Percentiles rank a stretch among this genome's conserved stretches.
These are phyloP conservation scores for Scotopteryx bipunctaria DNA, from an alignment of 2,888 invertebrate genomes.

Conservation along the genomic window DNA sequence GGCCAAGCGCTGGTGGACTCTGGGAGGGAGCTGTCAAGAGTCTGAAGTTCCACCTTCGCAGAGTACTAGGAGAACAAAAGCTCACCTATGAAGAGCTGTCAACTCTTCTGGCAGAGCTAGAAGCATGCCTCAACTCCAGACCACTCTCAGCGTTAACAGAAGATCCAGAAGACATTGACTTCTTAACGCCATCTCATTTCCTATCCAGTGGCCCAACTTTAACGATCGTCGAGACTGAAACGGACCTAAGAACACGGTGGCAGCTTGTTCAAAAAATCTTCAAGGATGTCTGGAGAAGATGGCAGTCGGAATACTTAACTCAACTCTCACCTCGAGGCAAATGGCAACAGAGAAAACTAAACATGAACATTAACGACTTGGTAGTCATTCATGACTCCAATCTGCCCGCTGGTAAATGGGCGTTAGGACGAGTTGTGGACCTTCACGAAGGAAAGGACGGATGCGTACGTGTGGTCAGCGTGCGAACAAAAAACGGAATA, in stretches of 20 bases:
- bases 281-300: constrained; percentile 10
- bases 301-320: constrained; percentile 8
- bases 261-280: constrained; percentile 6
- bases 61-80: constrained; percentile 15
- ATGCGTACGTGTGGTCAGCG: constrained; percentile 23
- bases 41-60: neutral
- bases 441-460: constrained; percentile 21
- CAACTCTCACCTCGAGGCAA: constrained; percentile 8
- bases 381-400: constrained; percentile 18
- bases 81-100: neutral
- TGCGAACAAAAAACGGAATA: constrained; percentile 28
- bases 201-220: constrained; percentile 1
- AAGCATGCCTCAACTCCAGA: constrained; percentile 4
- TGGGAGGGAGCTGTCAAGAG: constrained; percentile 32
- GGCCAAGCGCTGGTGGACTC: constrained; percentile 28
- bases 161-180: constrained; percentile 5
- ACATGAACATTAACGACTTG: constrained; percentile 13
- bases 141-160: neutral
- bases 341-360: constrained; percentile 6
- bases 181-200: constrained; percentile 9
- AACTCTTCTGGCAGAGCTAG: constrained; percentile 12
- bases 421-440: neutral
- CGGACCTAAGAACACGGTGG: constrained; percentile 11
- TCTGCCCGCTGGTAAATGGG: neutral
- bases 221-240: constrained; percentile 3